Evolutionary conservation across 2,113 vertebrate genomes (phyloP).

Genomic region (Irena cyanogastra): DNA sequence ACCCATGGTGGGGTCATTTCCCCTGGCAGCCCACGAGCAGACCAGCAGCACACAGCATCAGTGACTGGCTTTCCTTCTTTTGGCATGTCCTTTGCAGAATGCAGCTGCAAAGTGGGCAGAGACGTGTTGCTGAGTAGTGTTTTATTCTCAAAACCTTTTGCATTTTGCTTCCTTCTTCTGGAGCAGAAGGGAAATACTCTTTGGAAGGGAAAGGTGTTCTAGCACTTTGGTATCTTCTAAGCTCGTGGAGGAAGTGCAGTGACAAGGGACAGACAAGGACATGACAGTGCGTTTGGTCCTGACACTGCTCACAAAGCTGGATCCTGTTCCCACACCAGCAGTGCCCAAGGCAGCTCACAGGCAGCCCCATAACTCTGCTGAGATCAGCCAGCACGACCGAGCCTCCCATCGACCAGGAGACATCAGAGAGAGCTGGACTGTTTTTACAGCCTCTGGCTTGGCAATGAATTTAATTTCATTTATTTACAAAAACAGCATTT

Average conservation of each 20-base stretch:
- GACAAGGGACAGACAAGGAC: neutral
- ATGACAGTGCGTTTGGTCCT: neutral
- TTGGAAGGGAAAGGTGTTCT: neutral
- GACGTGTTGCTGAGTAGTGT: neutral
- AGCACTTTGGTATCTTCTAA: neutral
- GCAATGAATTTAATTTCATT: neutral
- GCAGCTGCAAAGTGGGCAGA: neutral
- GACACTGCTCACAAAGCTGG: neutral
- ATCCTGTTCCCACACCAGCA: accelerated
- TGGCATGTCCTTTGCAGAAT: neutral
- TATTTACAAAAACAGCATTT: neutral
- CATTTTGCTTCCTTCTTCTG: neutral
- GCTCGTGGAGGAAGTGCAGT: neutral
- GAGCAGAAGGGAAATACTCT: neutral
- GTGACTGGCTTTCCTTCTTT: neutral
- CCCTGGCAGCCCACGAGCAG: accelerated
- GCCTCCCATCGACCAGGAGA: neutral
- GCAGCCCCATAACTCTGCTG: neutral
- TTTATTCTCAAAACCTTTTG: neutral
- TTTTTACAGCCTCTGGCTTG: neutral
- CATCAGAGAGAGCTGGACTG: neutral
- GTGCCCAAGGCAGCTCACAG: neutral
- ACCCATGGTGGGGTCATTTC: neutral
- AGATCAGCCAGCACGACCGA: accelerated
- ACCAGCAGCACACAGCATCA: neutral